Conservation (phyloP, 2,888 invertebrate genomes). For the Geophilus truncorum region DNA sequence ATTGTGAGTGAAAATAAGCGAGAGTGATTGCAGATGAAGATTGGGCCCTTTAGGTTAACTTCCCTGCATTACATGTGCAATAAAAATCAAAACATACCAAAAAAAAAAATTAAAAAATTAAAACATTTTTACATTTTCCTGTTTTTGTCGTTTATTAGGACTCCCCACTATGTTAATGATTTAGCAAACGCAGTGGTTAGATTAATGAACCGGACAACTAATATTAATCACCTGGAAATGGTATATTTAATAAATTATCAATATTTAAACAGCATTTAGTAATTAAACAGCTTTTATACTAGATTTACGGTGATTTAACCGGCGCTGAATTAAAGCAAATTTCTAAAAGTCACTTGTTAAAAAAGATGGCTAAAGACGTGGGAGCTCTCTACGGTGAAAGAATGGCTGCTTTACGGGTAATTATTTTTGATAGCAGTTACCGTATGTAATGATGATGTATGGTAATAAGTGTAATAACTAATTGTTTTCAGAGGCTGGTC, state of each 20-base stretch:
- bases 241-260: neutral
- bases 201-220: neutral
- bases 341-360: neutral
- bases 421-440: neutral
- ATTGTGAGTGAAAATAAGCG: too few species aligned
- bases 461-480: neutral
- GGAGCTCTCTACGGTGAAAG: neutral
- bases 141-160: neutral
- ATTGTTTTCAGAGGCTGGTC: neutral
- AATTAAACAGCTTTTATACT: neutral
- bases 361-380: neutral
- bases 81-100: neutral
- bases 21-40: too few species aligned
- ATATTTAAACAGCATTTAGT: too few species aligned
- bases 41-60: too few species aligned
- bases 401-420: neutral
- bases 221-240: neutral
- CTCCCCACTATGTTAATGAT: neutral
- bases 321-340: neutral
- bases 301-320: slow-evolving; percentile 8
- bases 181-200: neutral
- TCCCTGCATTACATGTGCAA: neutral
- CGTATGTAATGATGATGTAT: too few species aligned
- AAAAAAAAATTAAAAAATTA: neutral
- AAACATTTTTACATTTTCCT: neutral